These are phyloP conservation scores for Sarcophilus harrisii DNA, from an alignment of 2,797 vertebrate genomes.

Conservation along the genomic window DNA sequence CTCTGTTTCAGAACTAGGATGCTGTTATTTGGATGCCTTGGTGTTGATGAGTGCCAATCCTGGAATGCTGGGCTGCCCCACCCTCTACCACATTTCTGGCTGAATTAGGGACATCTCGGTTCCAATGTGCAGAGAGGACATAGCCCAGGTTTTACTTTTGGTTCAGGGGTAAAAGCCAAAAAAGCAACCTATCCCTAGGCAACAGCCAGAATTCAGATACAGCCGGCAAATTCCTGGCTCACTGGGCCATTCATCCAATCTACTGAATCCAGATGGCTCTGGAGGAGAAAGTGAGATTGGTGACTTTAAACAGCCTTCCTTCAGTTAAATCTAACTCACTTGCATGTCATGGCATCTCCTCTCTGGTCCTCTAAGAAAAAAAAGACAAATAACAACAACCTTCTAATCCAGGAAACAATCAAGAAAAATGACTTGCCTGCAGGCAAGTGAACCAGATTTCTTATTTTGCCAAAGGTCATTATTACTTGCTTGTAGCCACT, in stretches of 20 bases:
- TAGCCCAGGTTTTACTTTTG: constrained; percentile 69
- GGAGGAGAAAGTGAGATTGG: too few species aligned
- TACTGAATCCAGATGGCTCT: too few species aligned
- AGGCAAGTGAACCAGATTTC: constrained; percentile 42
- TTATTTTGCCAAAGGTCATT: constrained; percentile 27
- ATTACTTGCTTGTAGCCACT: constrained; percentile 29
- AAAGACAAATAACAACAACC: not conserved
- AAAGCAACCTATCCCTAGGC: constrained; percentile 62
- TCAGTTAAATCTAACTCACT: too few species aligned
- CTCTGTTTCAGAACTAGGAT: constrained; percentile 54
- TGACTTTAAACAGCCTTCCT: too few species aligned
- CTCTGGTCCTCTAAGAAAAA: too few species aligned
- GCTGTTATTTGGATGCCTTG: constrained; percentile 62
- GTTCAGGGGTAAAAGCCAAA: constrained; percentile 74
- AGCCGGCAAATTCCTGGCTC: constrained; percentile 69
- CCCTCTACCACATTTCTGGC: constrained; percentile 76
- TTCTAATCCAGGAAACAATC: constrained; percentile 46
- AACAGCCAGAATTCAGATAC: constrained; percentile 54
- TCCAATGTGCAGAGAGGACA: constrained; percentile 43
- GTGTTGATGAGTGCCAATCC: constrained; percentile 71
- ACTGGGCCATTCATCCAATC: constrained; percentile 29
- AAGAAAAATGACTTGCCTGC: constrained; percentile 29
- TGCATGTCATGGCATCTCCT: too few species aligned
- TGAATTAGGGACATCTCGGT: constrained; percentile 73
- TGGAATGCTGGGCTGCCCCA: constrained; percentile 74